Evolutionary conservation across 1,140 invertebrate species (phyloP), one percentile per base, ranked within the genome.

Genomic region (Lepidostoma basale): DNA sequence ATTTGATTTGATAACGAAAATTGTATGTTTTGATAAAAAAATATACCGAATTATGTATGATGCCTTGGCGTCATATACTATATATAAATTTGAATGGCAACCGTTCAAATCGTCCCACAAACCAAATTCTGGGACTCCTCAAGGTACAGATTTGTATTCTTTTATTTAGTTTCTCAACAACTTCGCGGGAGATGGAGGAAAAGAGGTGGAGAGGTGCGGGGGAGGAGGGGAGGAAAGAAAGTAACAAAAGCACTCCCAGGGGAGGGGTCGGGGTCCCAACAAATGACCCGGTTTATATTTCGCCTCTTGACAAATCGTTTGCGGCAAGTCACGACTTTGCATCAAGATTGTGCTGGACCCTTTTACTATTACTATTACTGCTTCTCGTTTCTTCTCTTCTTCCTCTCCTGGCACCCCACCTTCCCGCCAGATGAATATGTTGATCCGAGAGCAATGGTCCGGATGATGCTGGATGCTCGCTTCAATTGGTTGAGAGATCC

Each of bases 251-350:
- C 23, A 59, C 14, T 59, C 56, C 36, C 56, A n/a, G 5, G 33
- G 14, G 33, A 18, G 10, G 30, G 40, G 69, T 62, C 62, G 63
- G 58, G 58, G 14, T 49, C 45, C 69, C 59, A 72, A 72, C 70
- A 72, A 72, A 72, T 72, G 70, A 68, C 70, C 65, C 70, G 70
- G 70, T 72, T 72, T 72, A 72, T 72, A 68, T 72, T 72, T 68
- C 67, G 52, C 60, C 63, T 40, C 56, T 65, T 72, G 70, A 72
- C 70, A 72, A 72, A 72, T 72, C 70, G 70, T 72, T 68, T 68
- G 66, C 70, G 70, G 70, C 62, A 72, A 72, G 70, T 72, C 66
- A 65, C 49, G 70, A 71, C 69, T 71, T 68, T 64, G 66, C 70
- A 72, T 72, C 70, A 68, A 72, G 70, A 72, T 72, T 72, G 66